A percentile compares a stretch with the other conserved stretches of the same genome.
Evolutionary conservation across 2,888 invertebrate genomes (phyloP).

Genomic region (Trachelus troglodyta): DNA sequence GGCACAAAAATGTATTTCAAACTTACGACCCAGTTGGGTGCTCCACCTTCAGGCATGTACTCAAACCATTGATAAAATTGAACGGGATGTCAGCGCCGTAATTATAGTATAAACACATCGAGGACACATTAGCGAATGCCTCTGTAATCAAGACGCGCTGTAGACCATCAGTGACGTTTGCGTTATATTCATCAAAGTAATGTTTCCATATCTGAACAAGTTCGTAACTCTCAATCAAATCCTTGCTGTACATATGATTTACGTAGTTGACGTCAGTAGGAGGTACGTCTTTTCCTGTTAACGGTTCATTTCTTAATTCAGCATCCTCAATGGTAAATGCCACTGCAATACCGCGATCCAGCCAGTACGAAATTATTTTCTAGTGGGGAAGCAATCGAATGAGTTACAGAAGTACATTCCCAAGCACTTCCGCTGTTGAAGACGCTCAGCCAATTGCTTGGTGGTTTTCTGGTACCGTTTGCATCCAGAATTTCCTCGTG

Average conservation of each 20-base stretch:
- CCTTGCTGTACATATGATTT: constrained; percentile 73
- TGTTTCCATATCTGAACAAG: constrained; percentile 71
- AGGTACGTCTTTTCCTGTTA: constrained; percentile 64
- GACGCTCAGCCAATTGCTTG: constrained; percentile 68
- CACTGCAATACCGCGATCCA: constrained; percentile 85
- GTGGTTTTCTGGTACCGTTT: constrained; percentile 47
- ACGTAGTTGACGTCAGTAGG: constrained; percentile 71
- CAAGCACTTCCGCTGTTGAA: constrained; percentile 69
- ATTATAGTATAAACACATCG: too few relatives aligned
- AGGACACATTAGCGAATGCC: too few relatives aligned
- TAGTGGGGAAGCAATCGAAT: too few relatives aligned
- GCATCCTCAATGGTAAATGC: constrained; percentile 74
- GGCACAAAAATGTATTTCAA: too few relatives aligned
- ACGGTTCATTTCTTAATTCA: constrained; percentile 70
- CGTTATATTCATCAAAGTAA: constrained; percentile 70
- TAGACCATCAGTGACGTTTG: too few relatives aligned
- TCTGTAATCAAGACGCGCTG: too few relatives aligned
- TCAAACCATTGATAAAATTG: too few relatives aligned
- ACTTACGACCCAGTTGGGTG: constrained; percentile 84
- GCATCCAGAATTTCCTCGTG: constrained; percentile 50
- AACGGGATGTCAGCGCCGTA: too few relatives aligned
- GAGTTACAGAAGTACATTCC: constrained; percentile 45
- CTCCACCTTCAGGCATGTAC: constrained; percentile 70
- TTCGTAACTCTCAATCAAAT: constrained; percentile 71
- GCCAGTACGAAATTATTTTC: constrained; percentile 79